These are phyloP conservation scores for Epirrita christyi DNA, from an alignment of 2,888 invertebrate genomes.

Conservation along the genomic window DNA sequence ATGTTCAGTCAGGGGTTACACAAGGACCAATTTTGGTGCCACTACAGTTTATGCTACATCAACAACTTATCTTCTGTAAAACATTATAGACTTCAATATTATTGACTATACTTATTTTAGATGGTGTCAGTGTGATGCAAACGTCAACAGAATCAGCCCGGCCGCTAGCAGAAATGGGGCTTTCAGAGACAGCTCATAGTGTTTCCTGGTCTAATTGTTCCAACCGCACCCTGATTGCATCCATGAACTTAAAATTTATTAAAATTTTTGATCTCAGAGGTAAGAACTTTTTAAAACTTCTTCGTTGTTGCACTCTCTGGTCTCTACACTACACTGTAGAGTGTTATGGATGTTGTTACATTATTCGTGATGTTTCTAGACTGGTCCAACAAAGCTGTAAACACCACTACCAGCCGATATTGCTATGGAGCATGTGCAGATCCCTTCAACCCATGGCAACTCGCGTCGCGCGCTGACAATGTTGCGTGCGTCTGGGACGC, in stretches of 20 bases:
- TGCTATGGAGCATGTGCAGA: conserved; percentile 93
- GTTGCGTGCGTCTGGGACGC: conserved; percentile 95
- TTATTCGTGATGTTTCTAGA: conserved; percentile 76
- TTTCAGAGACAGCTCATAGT: conserved; percentile 93
- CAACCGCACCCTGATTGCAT: conserved; percentile 91
- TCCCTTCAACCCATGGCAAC: conserved; percentile 89
- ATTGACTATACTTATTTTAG: conserved; percentile 19
- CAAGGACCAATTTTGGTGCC: conserved; percentile 1
- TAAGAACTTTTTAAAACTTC: conserved; percentile 59
- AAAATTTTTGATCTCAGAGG: conserved; percentile 96
- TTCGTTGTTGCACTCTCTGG: not conserved
- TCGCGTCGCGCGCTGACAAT: conserved; percentile 94
- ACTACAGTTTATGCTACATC: not conserved
- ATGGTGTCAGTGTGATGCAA: conserved; percentile 36
- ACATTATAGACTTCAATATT: not conserved
- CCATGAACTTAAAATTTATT: conserved; percentile 95
- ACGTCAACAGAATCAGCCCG: conserved; percentile 78
- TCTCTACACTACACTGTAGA: not conserved
- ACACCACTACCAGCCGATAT: conserved; percentile 90
- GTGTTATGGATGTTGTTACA: too few species aligned
- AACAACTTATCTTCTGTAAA: not conserved
- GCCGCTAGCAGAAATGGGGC: conserved; percentile 90
- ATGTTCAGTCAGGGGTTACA: not conserved
- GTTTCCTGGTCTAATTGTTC: conserved; percentile 93
- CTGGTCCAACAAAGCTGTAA: conserved; percentile 86